Evolutionary conservation across 2,888 invertebrate genomes (phyloP).

Genomic region (Athrips mouffetella): DNA sequence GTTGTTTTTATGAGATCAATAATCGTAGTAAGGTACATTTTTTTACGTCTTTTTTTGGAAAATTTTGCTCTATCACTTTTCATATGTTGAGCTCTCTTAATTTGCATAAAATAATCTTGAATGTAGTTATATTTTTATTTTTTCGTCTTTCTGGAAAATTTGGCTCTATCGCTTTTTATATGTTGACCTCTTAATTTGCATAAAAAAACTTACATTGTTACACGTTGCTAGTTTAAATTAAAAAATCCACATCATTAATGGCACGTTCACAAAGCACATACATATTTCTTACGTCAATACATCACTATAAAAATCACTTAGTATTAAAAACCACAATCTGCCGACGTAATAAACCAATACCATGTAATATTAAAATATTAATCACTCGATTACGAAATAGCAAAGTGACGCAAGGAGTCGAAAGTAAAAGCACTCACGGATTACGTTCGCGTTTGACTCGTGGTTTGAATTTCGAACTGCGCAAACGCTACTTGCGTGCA

Average conservation of each 20-base stretch:
- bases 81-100: too few relatives aligned
- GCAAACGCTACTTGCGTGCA: conserved; percentile 44
- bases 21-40: too few relatives aligned
- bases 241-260: background rate
- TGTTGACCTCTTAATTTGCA: background rate
- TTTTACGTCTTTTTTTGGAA: too few relatives aligned
- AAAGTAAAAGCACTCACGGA: conserved; percentile 33
- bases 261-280: background rate
- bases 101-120: too few relatives aligned
- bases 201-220: background rate
- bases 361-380: too few relatives aligned
- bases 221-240: background rate
- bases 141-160: too few relatives aligned
- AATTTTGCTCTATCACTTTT: too few relatives aligned
- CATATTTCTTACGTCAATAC: conserved; percentile 3
- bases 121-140: too few relatives aligned
- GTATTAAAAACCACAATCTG: background rate
- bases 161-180: too few relatives aligned
- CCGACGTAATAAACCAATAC: background rate
- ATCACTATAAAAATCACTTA: conserved; percentile 1
- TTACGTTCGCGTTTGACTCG: conserved; percentile 20
- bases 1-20: too few relatives aligned
- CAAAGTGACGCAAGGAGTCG: conserved; percentile 25
- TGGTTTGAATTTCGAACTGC: conserved; percentile 28
- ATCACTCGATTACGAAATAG: conserved; percentile 14